These are phyloP conservation scores for Merodon equestris DNA, from an alignment of 2,888 invertebrate species.

Conservation along the genomic window DNA sequence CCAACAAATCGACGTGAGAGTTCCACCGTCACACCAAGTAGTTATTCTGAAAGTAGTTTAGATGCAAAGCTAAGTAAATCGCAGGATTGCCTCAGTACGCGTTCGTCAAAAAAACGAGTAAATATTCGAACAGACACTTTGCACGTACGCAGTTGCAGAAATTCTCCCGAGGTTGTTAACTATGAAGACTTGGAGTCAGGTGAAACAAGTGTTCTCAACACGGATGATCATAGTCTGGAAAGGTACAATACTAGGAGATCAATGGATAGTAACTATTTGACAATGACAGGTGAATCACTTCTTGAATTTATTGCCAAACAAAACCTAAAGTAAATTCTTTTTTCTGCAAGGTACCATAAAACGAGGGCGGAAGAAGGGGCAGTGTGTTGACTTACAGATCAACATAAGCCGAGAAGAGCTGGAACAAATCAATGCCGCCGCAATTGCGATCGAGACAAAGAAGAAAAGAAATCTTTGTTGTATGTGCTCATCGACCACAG, in stretches of 20 bases:
- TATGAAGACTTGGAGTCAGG: conserved; percentile 78
- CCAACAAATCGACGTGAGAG: conserved; percentile 76
- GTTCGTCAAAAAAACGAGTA: conserved; percentile 82
- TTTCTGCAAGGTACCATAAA: conserved; percentile 83
- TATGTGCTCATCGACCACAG: conserved; percentile 81
- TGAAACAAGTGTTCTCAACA: conserved; percentile 77
- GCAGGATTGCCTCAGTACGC: conserved; percentile 79
- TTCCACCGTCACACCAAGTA: conserved; percentile 78
- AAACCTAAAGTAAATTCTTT: neutral
- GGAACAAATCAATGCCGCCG: conserved; percentile 84
- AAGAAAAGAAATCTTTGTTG: conserved; percentile 81
- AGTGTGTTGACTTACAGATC: conserved; percentile 85
- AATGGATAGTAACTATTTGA: conserved; percentile 82
- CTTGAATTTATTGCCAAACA: neutral
- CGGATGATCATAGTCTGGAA: conserved; percentile 79
- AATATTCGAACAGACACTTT: conserved; percentile 82
- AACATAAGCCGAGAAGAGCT: conserved; percentile 86
- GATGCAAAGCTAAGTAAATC: conserved; percentile 78
- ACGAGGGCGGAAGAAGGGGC: conserved; percentile 85
- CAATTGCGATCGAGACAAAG: conserved; percentile 80
- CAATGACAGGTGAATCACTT: conserved; percentile 80
- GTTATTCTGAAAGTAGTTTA: conserved; percentile 77
- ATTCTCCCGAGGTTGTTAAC: conserved; percentile 75
- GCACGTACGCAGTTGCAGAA: conserved; percentile 76
- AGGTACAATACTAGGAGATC: conserved; percentile 81